Conservation (phyloP, 2,113 vertebrate genomes). For the Dicerorhinus sumatrensis region DNA sequence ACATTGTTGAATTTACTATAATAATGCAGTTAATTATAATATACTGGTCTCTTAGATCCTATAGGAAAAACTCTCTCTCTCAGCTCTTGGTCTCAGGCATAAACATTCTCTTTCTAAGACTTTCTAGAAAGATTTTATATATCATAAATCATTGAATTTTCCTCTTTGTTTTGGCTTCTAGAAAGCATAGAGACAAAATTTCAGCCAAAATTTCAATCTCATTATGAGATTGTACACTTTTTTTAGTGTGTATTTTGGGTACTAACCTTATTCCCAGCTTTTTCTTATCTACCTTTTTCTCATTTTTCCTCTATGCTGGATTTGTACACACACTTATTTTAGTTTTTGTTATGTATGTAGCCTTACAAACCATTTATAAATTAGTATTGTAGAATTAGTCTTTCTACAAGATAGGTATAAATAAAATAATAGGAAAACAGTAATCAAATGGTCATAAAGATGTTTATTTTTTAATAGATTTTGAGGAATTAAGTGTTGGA, state of each 20-base stretch:
- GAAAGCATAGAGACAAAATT: not conserved
- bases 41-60: not conserved
- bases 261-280: not conserved
- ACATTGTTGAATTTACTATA: not conserved
- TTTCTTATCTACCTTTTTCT: not conserved
- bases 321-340: not conserved
- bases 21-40: not conserved
- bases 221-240: not conserved
- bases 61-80: not conserved
- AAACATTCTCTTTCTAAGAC: not conserved
- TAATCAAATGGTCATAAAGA: not conserved
- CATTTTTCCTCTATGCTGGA: not conserved
- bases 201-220: no score
- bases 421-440: not conserved
- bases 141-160: not conserved
- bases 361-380: not conserved
- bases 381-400: not conserved
- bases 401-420: not conserved
- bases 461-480: not conserved
- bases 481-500: not conserved
- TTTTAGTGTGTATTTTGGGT: not conserved
- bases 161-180: not conserved
- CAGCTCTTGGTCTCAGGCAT: not conserved
- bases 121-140: not conserved
- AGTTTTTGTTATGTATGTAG: not conserved